Evolutionary conservation across 2,113 vertebrate species (phyloP).

Genomic region (Rhinopithecus roxellana): DNA sequence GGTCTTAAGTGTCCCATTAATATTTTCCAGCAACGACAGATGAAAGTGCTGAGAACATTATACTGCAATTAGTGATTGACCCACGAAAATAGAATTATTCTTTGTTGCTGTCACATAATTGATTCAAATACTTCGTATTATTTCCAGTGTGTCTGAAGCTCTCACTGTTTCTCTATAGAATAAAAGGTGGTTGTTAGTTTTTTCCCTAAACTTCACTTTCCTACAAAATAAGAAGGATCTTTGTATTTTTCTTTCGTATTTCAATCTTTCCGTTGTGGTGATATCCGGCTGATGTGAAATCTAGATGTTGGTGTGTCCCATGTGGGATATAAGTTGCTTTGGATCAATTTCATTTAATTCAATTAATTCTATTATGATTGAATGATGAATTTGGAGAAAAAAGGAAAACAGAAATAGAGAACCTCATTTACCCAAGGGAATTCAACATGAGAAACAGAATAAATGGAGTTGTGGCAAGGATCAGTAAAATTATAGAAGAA

Average conservation of each 20-base stretch:
- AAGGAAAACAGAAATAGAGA: background rate
- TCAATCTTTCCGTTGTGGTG: background rate
- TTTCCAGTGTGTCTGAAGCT: background rate
- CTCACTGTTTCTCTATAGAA: constrained; percentile 14
- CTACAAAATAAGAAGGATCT: background rate
- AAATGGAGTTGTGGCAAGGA: background rate
- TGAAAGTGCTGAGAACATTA: constrained; percentile 59
- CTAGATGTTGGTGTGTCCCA: background rate
- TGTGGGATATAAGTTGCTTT: background rate
- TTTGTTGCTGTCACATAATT: constrained; percentile 27
- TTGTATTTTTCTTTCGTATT: background rate
- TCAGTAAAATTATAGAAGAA: background rate
- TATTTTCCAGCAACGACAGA: constrained; percentile 54
- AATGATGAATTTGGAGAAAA: background rate
- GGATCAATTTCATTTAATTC: constrained; percentile 13
- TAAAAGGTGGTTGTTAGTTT: constrained; percentile 58
- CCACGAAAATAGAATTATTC: constrained; percentile 70
- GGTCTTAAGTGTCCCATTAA: constrained; percentile 59
- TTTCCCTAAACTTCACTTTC: background rate
- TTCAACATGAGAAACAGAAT: background rate
- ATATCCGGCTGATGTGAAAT: background rate
- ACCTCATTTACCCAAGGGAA: background rate
- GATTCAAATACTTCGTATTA: constrained; percentile 40
- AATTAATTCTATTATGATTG: constrained; percentile 19
- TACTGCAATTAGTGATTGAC: constrained; percentile 56